Conservation (phyloP, 2,888 invertebrate genomes). For the Mimachlamys varia region DNA sequence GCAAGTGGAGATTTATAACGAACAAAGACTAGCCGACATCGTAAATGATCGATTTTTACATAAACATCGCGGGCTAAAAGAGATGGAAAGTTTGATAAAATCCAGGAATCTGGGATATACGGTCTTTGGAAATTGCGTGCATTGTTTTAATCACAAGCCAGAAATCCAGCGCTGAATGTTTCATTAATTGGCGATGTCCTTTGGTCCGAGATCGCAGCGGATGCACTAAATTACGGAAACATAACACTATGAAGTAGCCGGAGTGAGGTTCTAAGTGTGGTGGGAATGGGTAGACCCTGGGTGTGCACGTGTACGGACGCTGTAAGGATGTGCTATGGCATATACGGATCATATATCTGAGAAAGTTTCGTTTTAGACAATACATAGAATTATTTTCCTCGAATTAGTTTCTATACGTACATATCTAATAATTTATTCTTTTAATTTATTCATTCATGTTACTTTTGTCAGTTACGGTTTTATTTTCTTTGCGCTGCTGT, state of each 20-base stretch:
- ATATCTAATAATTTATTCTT: too few species aligned
- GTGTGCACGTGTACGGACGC: too few species aligned
- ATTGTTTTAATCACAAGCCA: slow-evolving; percentile 19
- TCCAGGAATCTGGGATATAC: background rate
- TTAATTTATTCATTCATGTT: too few species aligned
- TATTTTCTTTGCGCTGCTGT: too few species aligned
- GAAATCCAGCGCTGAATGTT: background rate
- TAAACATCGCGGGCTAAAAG: slow-evolving; percentile 21
- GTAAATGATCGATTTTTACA: slow-evolving; percentile 24
- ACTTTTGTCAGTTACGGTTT: too few species aligned
- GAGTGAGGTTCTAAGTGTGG: background rate
- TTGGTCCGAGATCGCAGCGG: slow-evolving; percentile 8
- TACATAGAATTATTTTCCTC: too few species aligned
- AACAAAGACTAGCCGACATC: slow-evolving; percentile 4
- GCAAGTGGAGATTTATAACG: slow-evolving; percentile 19
- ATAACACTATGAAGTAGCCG: background rate
- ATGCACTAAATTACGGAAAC: slow-evolving; percentile 15
- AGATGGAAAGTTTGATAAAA: slow-evolving; percentile 36
- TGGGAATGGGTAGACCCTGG: background rate
- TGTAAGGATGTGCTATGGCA: too few species aligned
- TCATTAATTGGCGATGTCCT: slow-evolving; percentile 26
- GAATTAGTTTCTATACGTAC: too few species aligned
- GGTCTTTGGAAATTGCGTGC: slow-evolving; percentile 29
- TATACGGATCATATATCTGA: too few species aligned
- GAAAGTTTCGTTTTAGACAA: too few species aligned